Percentiles rank a stretch among this genome's conserved stretches.
phyloP scores from a whole-genome alignment of 2,888 invertebrate genomes.

The Stenurella melanura region DNA sequence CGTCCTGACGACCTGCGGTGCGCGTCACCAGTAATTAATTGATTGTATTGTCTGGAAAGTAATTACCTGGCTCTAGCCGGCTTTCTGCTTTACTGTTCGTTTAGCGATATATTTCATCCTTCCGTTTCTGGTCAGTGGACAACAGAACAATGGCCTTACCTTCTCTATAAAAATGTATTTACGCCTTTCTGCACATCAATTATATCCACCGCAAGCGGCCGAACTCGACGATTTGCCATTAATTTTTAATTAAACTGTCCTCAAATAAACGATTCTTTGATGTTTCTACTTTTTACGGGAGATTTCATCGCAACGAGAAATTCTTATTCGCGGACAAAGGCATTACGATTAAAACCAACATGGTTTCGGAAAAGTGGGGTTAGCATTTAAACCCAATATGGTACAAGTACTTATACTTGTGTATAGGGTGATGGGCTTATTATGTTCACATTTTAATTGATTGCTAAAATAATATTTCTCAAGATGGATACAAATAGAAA shows the following conservation, averaged over 20 bases:
- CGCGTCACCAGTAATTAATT: conserved; percentile 74
- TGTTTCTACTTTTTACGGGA: conserved; percentile 46
- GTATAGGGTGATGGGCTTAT: too few relatives aligned
- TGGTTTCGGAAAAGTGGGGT: not conserved
- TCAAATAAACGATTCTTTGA: conserved; percentile 50
- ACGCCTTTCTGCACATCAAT: conserved; percentile 61
- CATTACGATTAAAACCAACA: conserved; percentile 21
- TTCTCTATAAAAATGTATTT: conserved; percentile 65
- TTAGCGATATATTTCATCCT: conserved; percentile 71
- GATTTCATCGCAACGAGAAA: conserved; percentile 27
- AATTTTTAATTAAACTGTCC: conserved; percentile 62
- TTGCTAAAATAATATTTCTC: too few relatives aligned
- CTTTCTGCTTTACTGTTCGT: conserved; percentile 68
- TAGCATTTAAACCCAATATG: too few relatives aligned
- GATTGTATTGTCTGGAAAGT: conserved; percentile 74
- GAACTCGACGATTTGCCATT: conserved; percentile 59
- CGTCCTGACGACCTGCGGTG: conserved; percentile 70
- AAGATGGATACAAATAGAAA: too few relatives aligned
- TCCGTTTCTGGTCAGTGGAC: conserved; percentile 70
- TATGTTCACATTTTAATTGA: too few relatives aligned
- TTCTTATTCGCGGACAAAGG: conserved; percentile 35
- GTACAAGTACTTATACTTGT: too few relatives aligned
- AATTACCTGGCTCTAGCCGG: conserved; percentile 72
- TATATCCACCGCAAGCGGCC: conserved; percentile 48
- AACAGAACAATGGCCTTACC: conserved; percentile 67